Percentiles rank a stretch among this genome's conserved stretches.
Conservation (phyloP, 2,797 vertebrate species). For the Sebastes dallii region DNA sequence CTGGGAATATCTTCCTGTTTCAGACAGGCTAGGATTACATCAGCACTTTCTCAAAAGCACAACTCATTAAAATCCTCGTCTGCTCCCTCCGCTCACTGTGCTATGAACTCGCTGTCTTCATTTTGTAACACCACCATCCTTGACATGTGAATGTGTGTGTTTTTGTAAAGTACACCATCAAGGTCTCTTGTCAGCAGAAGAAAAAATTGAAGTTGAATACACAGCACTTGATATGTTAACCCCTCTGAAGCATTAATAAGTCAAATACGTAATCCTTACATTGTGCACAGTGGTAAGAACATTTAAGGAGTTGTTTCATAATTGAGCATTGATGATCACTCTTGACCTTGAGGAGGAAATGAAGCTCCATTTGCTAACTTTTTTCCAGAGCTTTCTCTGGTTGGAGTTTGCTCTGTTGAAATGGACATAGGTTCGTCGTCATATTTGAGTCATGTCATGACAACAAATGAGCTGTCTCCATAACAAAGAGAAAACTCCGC, state of each 20-base stretch:
- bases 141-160: background rate
- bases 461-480: background rate
- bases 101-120: constrained; percentile 19
- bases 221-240: background rate
- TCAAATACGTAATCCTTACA: background rate
- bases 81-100: background rate
- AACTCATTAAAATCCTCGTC: constrained; percentile 3
- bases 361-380: background rate
- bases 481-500: background rate
- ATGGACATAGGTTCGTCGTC: background rate
- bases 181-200: background rate
- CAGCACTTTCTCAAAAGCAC: constrained; percentile 16
- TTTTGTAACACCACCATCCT: background rate
- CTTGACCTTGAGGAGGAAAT: background rate
- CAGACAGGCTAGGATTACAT: constrained; percentile 10
- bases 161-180: background rate
- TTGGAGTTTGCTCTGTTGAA: background rate
- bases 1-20: background rate
- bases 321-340: background rate
- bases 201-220: background rate
- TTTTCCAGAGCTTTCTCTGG: background rate
- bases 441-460: background rate
- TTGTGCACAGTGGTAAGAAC: background rate
- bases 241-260: background rate
- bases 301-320: background rate